These are phyloP conservation scores for Pachycephus smyrnensis DNA, from an alignment of 2,888 invertebrate genomes.

Conservation along the genomic window DNA sequence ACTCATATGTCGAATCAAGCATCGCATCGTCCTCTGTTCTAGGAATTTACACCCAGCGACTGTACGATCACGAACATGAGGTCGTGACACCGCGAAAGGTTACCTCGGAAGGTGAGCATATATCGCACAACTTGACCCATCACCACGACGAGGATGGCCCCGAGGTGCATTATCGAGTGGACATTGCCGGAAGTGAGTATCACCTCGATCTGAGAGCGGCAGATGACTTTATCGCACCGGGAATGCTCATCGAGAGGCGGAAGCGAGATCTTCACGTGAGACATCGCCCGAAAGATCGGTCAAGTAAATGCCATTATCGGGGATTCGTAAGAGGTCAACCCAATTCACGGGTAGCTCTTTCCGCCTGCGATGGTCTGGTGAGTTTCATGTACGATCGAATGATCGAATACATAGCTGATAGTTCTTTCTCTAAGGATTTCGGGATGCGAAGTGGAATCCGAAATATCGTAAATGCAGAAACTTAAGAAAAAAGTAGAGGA, in stretches of 20 bases:
- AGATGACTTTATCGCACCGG: conserved; percentile 63
- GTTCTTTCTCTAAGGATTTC: no score
- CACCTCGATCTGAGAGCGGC: conserved; percentile 63
- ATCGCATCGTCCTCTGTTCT: conserved; percentile 36
- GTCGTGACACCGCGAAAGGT: conserved; percentile 75
- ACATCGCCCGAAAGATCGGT: conserved; percentile 58
- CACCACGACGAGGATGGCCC: conserved; percentile 67
- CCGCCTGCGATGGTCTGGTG: conserved; percentile 87
- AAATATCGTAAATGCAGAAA: background rate
- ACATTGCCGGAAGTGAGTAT: conserved; percentile 63
- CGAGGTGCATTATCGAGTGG: conserved; percentile 70
- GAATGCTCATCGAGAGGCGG: conserved; percentile 80
- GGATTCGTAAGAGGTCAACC: conserved; percentile 80
- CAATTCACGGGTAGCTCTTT: conserved; percentile 80
- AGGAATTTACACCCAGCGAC: conserved; percentile 69
- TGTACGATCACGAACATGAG: conserved; percentile 70
- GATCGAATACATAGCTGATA: background rate
- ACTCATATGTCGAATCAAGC: no score
- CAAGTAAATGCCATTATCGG: conserved; percentile 81
- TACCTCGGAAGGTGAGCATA: conserved; percentile 70
- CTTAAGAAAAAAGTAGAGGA: background rate
- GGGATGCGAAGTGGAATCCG: no score
- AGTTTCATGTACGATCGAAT: conserved; percentile 63
- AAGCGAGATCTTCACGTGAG: conserved; percentile 57
- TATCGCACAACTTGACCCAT: conserved; percentile 72